phyloP scores from a whole-genome alignment of 2,113 vertebrate species.

The Hypanus sabinus region DNA sequence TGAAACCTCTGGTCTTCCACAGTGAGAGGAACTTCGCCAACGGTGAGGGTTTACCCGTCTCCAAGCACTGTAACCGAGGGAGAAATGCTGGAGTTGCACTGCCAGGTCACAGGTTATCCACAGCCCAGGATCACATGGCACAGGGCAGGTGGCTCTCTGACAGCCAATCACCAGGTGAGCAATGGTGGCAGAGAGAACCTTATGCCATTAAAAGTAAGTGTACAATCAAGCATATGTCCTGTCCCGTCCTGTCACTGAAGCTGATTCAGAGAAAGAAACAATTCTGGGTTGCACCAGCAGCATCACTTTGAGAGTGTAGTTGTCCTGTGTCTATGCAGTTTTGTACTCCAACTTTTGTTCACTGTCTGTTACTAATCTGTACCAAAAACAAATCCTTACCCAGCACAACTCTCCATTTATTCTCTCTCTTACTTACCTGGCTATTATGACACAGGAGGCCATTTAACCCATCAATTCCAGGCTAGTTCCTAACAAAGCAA shows the following conservation, averaged over 20 bases:
- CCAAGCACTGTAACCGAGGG: constrained; percentile 69
- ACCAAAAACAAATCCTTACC: neutral
- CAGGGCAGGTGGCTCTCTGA: constrained; percentile 60
- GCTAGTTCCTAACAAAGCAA: too few species aligned
- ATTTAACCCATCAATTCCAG: too few species aligned
- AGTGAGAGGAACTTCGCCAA: constrained; percentile 50
- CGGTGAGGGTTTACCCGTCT: constrained; percentile 71
- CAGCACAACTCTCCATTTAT: neutral
- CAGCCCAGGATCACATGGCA: constrained; percentile 75
- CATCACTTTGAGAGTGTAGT: neutral
- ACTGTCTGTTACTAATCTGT: neutral
- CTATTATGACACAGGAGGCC: too few species aligned
- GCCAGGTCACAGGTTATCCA: constrained; percentile 66
- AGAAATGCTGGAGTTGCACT: constrained; percentile 80
- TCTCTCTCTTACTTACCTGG: too few species aligned
- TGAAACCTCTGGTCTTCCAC: neutral
- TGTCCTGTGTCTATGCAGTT: neutral
- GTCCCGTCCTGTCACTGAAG: neutral
- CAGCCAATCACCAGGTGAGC: constrained; percentile 74
- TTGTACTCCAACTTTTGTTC: neutral
- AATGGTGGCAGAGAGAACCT: neutral
- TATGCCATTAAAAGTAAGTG: neutral
- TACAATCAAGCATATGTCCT: neutral
- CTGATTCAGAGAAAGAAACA: neutral
- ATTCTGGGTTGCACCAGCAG: neutral